phyloP scores from a whole-genome alignment of 1,140 invertebrate species.

The Drosophila asahinai region DNA sequence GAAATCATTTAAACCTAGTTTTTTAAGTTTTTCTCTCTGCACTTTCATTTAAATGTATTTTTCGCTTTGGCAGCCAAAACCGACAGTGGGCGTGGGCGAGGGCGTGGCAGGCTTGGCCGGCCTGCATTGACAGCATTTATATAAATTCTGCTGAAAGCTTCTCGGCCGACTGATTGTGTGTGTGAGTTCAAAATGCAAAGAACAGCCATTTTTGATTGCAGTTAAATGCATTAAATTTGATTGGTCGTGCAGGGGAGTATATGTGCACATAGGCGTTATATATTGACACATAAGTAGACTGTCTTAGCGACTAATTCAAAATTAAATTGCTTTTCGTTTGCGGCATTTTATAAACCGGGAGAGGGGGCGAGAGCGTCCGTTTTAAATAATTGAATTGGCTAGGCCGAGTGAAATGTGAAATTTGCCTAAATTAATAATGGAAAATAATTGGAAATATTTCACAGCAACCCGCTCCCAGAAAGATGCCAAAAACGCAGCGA shows the following conservation, averaged over 20 bases:
- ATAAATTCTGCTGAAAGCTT: conserved; percentile 57
- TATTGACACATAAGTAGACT: conserved; percentile 25
- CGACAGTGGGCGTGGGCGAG: conserved; percentile 51
- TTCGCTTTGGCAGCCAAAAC: conserved; percentile 52
- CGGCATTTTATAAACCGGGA: conserved; percentile 12
- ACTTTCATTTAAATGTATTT: conserved; percentile 42
- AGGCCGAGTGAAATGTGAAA: conserved; percentile 25
- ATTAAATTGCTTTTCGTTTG: conserved; percentile 52
- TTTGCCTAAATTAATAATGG: conserved; percentile 23
- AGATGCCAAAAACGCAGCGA: conserved; percentile 12
- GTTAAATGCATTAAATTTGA: conserved; percentile 77
- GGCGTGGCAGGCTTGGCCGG: conserved; percentile 49
- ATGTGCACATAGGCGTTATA: conserved; percentile 6
- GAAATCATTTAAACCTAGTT: not conserved
- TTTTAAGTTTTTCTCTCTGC: not conserved
- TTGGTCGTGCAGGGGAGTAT: conserved; percentile 39
- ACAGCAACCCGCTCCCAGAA: not conserved
- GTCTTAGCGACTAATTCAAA: conserved; percentile 43
- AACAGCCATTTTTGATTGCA: conserved; percentile 71
- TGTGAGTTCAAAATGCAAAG: conserved; percentile 44
- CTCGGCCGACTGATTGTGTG: conserved; percentile 15
- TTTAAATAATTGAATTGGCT: conserved; percentile 47
- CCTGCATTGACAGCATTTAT: conserved; percentile 56
- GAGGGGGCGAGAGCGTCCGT: not conserved
- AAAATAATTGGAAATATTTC: conserved; percentile 25